Conservation (phyloP, 2,113 vertebrate genomes). For the Pterocles burchelli region DNA sequence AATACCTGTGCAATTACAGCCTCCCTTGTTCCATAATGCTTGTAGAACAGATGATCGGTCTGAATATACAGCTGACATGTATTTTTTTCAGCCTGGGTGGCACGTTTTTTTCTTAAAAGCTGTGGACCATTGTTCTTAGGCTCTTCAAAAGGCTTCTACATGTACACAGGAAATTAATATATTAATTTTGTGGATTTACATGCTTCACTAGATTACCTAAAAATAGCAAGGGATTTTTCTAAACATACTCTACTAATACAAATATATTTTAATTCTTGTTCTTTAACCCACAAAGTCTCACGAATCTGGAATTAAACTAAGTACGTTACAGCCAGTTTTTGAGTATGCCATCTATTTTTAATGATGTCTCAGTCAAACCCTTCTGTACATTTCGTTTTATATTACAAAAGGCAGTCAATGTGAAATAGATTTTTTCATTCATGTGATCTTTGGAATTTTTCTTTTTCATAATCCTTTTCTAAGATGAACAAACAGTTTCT, state of each 20-base stretch:
- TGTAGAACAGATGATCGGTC: constrained; percentile 93
- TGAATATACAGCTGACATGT: constrained; percentile 97
- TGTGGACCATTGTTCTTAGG: constrained; percentile 75
- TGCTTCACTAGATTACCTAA: neutral
- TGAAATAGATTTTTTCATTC: neutral
- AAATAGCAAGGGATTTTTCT: neutral
- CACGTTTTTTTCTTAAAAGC: constrained; percentile 87
- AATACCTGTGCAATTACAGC: constrained; percentile 95
- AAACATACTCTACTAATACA: neutral
- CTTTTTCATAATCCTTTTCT: neutral
- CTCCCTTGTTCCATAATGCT: constrained; percentile 87
- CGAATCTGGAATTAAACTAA: neutral
- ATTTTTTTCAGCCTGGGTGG: constrained; percentile 87
- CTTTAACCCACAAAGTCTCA: neutral
- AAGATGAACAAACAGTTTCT: neutral
- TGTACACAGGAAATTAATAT: neutral
- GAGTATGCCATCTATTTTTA: neutral
- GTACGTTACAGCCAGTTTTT: neutral
- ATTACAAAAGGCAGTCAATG: neutral
- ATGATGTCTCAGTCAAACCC: neutral
- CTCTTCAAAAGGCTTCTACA: constrained; percentile 67
- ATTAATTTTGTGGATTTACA: neutral
- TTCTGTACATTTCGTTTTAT: neutral
- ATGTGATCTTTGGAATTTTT: neutral
- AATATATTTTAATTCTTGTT: neutral